A percentile compares a stretch with the other conserved stretches of the same genome.
These are phyloP conservation scores for Conops quadrifasciatus DNA, from an alignment of 2,888 invertebrate species.

Conservation along the genomic window DNA sequence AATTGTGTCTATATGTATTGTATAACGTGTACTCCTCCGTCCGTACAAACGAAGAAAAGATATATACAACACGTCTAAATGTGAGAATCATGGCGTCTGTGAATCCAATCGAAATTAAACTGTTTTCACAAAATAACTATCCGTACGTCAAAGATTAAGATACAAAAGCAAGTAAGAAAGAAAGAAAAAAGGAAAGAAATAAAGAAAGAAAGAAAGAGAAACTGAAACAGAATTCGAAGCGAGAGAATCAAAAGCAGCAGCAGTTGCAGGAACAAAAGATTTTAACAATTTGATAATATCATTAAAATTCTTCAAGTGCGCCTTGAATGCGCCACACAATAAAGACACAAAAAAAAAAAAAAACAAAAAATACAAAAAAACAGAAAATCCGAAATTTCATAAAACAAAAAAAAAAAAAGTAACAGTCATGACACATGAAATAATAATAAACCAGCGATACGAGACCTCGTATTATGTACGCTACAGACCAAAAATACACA, in stretches of 20 bases:
- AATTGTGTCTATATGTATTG: not conserved
- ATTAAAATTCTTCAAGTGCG: constrained; percentile 27
- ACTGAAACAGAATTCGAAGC: no score
- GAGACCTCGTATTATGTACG: no score
- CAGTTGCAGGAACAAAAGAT: constrained; percentile 30
- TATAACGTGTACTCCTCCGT: not conserved
- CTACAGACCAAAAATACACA: no score
- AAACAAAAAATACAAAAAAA: not conserved
- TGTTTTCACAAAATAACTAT: constrained; percentile 1
- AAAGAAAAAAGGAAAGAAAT: no score
- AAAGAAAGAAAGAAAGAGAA: no score
- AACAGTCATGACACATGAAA: no score
- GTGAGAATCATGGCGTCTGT: not conserved
- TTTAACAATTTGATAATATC: constrained; percentile 25
- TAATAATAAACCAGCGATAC: no score
- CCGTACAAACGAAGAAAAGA: not conserved
- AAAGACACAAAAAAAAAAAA: not conserved
- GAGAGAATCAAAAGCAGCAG: not conserved
- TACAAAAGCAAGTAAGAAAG: not conserved
- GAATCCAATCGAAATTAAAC: constrained; percentile 22
- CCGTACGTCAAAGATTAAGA: not conserved
- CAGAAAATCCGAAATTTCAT: not conserved
- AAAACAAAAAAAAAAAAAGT: not conserved
- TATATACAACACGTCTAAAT: not conserved
- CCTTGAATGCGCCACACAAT: constrained; percentile 14